phyloP scores from a whole-genome alignment of 2,888 invertebrate genomes.

The Cepaea hortensis region DNA sequence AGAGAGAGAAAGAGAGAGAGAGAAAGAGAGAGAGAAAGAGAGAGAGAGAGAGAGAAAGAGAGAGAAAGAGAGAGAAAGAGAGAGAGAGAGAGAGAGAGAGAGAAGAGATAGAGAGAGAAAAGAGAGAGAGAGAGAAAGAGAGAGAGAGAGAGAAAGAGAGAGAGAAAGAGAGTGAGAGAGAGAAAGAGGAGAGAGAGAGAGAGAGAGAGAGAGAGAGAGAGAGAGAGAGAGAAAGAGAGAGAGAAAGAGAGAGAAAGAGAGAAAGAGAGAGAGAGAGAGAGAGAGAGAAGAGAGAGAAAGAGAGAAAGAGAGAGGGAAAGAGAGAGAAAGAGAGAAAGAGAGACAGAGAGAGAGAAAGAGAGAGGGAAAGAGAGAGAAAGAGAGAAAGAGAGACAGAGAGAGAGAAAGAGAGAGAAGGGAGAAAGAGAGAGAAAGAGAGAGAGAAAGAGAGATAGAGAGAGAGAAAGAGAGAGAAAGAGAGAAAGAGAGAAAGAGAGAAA shows the following conservation, averaged over 20 bases:
- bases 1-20: neutral
- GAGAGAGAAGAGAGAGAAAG: neutral
- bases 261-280: neutral
- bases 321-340: neutral
- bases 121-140: too few species aligned
- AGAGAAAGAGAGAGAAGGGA: neutral
- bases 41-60: neutral
- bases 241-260: slow-evolving; percentile 5
- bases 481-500: too few species aligned
- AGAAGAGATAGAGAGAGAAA: too few species aligned
- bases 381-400: neutral
- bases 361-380: neutral
- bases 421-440: neutral
- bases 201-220: neutral
- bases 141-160: too few species aligned
- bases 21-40: neutral
- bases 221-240: neutral
- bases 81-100: neutral
- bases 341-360: neutral
- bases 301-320: neutral
- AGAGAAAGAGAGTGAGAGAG: too few species aligned
- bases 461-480: neutral
- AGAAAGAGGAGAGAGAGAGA: neutral
- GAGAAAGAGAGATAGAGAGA: neutral
- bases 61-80: neutral